Evolutionary conservation across 2,888 invertebrate genomes (phyloP).

Genomic region (Morpho achilles): DNA sequence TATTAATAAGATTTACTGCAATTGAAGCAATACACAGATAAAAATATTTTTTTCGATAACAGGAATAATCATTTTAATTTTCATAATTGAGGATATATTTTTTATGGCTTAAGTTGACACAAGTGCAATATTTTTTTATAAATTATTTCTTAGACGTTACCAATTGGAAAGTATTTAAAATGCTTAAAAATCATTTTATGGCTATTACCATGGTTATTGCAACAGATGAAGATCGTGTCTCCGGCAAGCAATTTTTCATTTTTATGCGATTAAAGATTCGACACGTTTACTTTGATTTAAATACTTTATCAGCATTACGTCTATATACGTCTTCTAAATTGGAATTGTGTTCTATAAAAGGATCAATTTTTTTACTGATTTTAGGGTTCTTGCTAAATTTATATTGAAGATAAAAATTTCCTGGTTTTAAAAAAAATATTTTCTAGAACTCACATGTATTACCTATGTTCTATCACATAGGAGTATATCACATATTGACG

Average conservation of each 20-base stretch:
- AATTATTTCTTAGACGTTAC: neutral
- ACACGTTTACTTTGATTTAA: neutral
- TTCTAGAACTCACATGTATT: neutral
- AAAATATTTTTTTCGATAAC: too few species aligned
- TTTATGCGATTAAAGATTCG: conserved; percentile 2
- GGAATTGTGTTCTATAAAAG: neutral
- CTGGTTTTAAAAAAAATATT: neutral
- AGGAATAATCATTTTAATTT: neutral
- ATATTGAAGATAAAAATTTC: neutral
- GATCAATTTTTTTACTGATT: neutral
- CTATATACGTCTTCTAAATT: neutral
- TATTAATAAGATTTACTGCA: too few species aligned
- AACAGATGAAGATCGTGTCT: conserved; percentile 1
- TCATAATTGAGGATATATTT: neutral
- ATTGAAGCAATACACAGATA: too few species aligned
- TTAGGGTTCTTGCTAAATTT: neutral
- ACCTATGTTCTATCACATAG: too few species aligned
- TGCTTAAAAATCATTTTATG: neutral
- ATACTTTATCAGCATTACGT: neutral
- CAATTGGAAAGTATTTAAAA: neutral
- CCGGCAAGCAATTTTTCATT: neutral
- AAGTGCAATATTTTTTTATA: neutral
- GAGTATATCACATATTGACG: too few species aligned
- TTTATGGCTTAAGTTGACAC: too few species aligned
- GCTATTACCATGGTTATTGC: conserved; percentile 3